These are phyloP conservation scores for Isoperla grammatica DNA, from an alignment of 2,888 invertebrate genomes.

Conservation along the genomic window DNA sequence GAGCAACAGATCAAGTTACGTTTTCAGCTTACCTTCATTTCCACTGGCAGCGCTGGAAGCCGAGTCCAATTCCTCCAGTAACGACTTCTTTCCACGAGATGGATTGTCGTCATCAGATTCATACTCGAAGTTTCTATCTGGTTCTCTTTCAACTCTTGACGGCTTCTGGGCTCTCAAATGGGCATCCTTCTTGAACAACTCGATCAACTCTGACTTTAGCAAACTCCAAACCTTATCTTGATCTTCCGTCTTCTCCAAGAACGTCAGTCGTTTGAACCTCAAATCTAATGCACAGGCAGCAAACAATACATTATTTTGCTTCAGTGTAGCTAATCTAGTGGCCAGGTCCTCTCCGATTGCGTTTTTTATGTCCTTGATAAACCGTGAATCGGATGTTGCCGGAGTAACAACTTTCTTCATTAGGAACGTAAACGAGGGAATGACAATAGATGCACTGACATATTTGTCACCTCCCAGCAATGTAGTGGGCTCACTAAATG, in stretches of 20 bases:
- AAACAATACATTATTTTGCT: not conserved
- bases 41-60: too few relatives aligned
- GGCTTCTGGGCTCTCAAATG: too few relatives aligned
- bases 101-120: too few relatives aligned
- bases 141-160: too few relatives aligned
- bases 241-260: not conserved
- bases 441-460: constrained; percentile 2
- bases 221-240: too few relatives aligned
- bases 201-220: too few relatives aligned
- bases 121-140: too few relatives aligned
- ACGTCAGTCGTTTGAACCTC: constrained; percentile 2
- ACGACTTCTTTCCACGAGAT: too few relatives aligned
- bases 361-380: not conserved
- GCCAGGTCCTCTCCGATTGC: not conserved
- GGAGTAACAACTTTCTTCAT: not conserved
- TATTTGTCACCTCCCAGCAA: constrained; percentile 1
- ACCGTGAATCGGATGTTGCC: not conserved
- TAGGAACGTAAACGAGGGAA: not conserved
- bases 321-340: not conserved
- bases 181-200: too few relatives aligned
- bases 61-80: too few relatives aligned
- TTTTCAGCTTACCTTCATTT: too few relatives aligned
- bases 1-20: too few relatives aligned
- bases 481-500: not conserved
- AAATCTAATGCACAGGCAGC: not conserved